Percentiles rank a stretch among this genome's conserved stretches.
Conservation (phyloP, 1,140 invertebrate species). For the Pectinophora gossypiella region DNA sequence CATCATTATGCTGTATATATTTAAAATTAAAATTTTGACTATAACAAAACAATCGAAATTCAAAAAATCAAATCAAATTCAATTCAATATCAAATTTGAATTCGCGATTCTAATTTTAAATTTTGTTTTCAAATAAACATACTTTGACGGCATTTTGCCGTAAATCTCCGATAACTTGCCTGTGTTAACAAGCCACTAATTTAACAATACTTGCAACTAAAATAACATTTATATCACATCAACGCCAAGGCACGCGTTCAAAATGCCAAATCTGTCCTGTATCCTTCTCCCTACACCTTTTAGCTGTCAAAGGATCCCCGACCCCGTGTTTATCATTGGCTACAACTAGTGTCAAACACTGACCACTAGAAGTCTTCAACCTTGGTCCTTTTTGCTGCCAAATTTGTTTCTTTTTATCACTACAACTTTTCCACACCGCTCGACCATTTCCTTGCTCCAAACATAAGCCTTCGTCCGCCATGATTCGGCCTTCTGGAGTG, state of each 20-base stretch:
- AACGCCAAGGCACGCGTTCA: slow-evolving; percentile 67
- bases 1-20: too few species aligned
- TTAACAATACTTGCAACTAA: background rate
- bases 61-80: too few species aligned
- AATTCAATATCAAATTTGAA: too few species aligned
- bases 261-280: slow-evolving; percentile 65
- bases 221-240: slow-evolving; percentile 4
- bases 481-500: slow-evolving; percentile 52
- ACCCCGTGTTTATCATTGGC: slow-evolving; percentile 31
- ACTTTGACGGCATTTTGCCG: too few species aligned
- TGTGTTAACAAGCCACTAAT: background rate
- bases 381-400: slow-evolving; percentile 61
- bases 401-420: slow-evolving; percentile 49
- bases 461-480: slow-evolving; percentile 62
- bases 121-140: too few species aligned
- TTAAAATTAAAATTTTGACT: too few species aligned
- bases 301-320: slow-evolving; percentile 40
- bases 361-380: slow-evolving; percentile 44
- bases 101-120: too few species aligned
- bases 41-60: too few species aligned
- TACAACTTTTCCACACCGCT: slow-evolving; percentile 60
- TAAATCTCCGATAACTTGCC: too few species aligned
- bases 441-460: slow-evolving; percentile 56
- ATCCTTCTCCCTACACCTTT: slow-evolving; percentile 37
- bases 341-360: slow-evolving; percentile 45